These are phyloP conservation scores for Epicauta chinensis DNA, from an alignment of 1,140 invertebrate species.

Conservation along the genomic window DNA sequence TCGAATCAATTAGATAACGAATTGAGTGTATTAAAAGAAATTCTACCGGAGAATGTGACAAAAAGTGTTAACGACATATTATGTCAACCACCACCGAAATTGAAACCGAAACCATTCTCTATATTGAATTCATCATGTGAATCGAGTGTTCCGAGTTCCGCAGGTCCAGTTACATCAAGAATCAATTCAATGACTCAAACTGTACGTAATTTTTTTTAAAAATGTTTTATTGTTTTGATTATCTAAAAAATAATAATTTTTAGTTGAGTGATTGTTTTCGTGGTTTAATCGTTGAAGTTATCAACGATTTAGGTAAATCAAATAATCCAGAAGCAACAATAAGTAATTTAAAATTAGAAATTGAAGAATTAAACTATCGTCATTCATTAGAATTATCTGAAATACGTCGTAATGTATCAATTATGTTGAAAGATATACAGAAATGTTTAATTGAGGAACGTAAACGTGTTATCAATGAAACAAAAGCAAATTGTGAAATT, in stretches of 20 bases:
- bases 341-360: conserved; percentile 52
- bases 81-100: conserved; percentile 40
- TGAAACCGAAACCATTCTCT: conserved; percentile 42
- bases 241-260: conserved; percentile 16
- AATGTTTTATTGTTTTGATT: not conserved
- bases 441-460: conserved; percentile 60
- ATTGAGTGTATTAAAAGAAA: conserved; percentile 25
- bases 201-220: conserved; percentile 32
- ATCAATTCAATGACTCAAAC: conserved; percentile 46
- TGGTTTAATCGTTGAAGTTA: conserved; percentile 51
- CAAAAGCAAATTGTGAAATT: conserved; percentile 52
- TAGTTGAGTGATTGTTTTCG: conserved; percentile 51
- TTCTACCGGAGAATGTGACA: conserved; percentile 35
- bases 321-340: conserved; percentile 51
- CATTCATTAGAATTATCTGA: conserved; percentile 58
- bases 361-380: conserved; percentile 58
- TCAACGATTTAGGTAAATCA: conserved; percentile 47
- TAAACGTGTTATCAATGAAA: conserved; percentile 52
- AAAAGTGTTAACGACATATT: conserved; percentile 40
- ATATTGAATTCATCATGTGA: conserved; percentile 40
- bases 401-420: conserved; percentile 55
- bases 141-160: conserved; percentile 40
- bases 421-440: conserved; percentile 58
- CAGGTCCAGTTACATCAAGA: conserved; percentile 41
- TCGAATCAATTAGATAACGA: conserved; percentile 11